Evolutionary conservation across 2,797 vertebrate species (phyloP).

Genomic region (Limnodromus scolopaceus): DNA sequence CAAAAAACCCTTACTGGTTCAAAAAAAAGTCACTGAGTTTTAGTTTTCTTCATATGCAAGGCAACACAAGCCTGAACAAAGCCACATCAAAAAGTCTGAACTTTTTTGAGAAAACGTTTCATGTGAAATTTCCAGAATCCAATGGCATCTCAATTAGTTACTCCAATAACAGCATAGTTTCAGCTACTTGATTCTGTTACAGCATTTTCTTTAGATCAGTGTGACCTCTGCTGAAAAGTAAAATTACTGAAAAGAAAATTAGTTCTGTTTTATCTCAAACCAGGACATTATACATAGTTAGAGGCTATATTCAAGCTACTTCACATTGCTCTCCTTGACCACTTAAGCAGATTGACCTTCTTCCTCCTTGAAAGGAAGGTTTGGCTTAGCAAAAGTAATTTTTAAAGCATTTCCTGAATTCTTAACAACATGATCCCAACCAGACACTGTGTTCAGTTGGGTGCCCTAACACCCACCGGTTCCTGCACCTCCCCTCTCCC

Average conservation of each 20-base stretch:
- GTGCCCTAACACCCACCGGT: fast-evolving
- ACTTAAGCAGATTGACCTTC: neutral
- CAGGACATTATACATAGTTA: neutral
- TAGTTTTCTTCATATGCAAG: neutral
- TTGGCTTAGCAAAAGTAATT: neutral
- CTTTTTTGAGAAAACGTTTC: neutral
- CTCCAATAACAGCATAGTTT: neutral
- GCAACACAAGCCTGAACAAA: neutral
- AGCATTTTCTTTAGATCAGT: neutral
- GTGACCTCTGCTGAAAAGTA: neutral
- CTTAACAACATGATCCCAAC: neutral
- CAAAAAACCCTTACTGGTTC: neutral
- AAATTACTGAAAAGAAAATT: neutral
- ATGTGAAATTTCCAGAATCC: neutral
- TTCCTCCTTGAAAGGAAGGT: neutral
- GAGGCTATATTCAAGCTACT: neutral
- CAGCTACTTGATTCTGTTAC: neutral
- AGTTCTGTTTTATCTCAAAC: neutral
- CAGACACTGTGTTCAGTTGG: fast-evolving
- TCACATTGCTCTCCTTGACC: neutral
- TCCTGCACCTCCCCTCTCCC: fast-evolving
- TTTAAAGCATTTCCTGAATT: neutral
- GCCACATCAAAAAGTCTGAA: neutral
- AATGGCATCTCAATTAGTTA: neutral
- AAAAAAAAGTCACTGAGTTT: neutral